phyloP scores from a whole-genome alignment of 1,140 invertebrate species.

The Globodera rostochiensis region DNA sequence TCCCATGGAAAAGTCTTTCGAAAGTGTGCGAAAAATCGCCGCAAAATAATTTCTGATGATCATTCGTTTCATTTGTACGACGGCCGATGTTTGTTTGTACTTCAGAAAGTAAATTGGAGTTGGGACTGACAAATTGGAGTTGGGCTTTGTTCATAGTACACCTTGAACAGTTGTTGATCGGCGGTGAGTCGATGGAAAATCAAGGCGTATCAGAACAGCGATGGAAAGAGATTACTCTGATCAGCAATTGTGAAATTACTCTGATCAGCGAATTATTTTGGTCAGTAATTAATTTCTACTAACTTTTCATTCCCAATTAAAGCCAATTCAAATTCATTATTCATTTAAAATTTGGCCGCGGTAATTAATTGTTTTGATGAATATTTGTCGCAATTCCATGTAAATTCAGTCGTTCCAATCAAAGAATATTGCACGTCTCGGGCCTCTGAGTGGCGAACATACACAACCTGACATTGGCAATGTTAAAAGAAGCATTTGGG shows the following conservation, averaged over 20 bases:
- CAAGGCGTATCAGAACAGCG: no score
- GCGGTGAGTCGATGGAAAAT: no score
- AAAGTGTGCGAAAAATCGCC: neutral
- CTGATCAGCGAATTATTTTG: neutral
- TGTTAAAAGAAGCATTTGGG: no score
- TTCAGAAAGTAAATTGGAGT: no score
- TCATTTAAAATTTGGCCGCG: neutral
- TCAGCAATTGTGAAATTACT: neutral
- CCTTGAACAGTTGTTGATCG: no score
- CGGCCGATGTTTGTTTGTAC: no score
- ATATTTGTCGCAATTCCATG: neutral
- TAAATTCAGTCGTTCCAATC: neutral
- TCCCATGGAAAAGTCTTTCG: neutral
- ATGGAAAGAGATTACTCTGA: no score
- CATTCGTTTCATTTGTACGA: no score
- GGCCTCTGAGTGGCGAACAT: conserved; percentile 13
- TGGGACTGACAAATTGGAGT: no score
- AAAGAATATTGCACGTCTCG: neutral
- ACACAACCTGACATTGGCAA: neutral
- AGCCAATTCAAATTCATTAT: neutral
- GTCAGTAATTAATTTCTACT: no score
- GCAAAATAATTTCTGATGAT: no score
- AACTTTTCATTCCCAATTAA: neutral
- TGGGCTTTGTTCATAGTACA: no score
- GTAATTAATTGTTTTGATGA: neutral